Evolutionary conservation across 2,113 vertebrate genomes (phyloP), one percentile per base, ranked within the genome.

Genomic region (Ammospiza caudacuta): DNA sequence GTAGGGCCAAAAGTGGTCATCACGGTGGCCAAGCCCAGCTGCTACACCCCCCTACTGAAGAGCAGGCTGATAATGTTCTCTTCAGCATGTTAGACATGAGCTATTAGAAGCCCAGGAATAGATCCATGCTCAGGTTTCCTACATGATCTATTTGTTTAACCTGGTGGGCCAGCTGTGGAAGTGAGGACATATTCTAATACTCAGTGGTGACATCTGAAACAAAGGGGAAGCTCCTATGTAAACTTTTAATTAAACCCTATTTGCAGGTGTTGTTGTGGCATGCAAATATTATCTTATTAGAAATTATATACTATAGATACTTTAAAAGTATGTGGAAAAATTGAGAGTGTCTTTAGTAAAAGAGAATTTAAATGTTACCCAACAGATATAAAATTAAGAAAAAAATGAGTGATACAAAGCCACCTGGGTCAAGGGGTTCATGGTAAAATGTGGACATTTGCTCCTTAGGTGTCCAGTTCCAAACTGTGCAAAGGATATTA

Each of bases 21-120:
- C n/a, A 33, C 46, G 94, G 37, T 55, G 35, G 78, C 41, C 3
- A 69, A 88, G 74, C 39, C 95, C 96, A 96, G 95, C 92, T 97
- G 97, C 95, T 95, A 79, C 57, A 86, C 49, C 27, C 68, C 20
- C 77, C 74, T 83, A 2, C 70, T 79, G 23, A 70, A 87, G 57
- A 77, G 74, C 49, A 44, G 76, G 64, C 87, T 90, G 94, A 35
- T 81, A 80, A 87, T 83, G 31, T 84, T 94, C 75, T 47, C 73
- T 66, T 72, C 91, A 93, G 64, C 80, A 70, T 3, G 19, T 88
- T 89, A 62, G 46, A 59, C 69, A 16, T 9, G 23, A 95, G 76
- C 86, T 94, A 17, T 86, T 72, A 31, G 69, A 90, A 90, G 72
- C 43, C 80, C 73, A 90, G 54, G 64, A 95, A 96, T 72, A 94